These are phyloP conservation scores for Eira barbara DNA, from an alignment of 2,113 vertebrate genomes.

Conservation along the genomic window DNA sequence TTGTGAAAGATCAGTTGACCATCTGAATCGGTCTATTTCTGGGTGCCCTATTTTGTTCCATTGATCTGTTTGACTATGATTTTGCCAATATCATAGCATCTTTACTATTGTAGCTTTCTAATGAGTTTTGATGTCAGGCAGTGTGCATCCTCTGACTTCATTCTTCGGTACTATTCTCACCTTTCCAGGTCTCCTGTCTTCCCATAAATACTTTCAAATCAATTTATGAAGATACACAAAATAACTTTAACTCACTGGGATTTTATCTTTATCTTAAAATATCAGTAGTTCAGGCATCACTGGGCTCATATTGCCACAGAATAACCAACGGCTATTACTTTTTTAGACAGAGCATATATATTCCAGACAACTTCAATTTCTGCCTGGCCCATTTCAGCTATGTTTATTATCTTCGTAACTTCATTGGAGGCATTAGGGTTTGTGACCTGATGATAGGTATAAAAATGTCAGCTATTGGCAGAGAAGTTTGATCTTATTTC, in stretches of 20 bases:
- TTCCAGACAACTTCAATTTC: not conserved
- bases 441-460: not conserved
- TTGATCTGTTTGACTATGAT: not conserved
- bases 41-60: not conserved
- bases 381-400: not conserved
- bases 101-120: not conserved
- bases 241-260: not conserved
- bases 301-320: not conserved
- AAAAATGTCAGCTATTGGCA: not conserved
- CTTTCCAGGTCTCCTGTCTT: not conserved
- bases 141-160: not conserved
- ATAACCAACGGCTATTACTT: not conserved
- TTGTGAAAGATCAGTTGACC: not conserved
- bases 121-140: not conserved
- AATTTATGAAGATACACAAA: not conserved
- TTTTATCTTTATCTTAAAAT: not conserved
- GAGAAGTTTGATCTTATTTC: not conserved
- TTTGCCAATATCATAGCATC: not conserved
- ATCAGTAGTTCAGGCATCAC: not conserved
- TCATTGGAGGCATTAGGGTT: not conserved
- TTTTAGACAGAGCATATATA: not conserved
- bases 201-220: not conserved
- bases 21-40: not conserved
- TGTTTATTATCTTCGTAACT: not conserved
- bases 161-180: not conserved